A percentile compares a stretch with the other conserved stretches of the same genome.
phyloP scores from a whole-genome alignment of 2,797 vertebrate species.

The Acipenser transmontanus region DNA sequence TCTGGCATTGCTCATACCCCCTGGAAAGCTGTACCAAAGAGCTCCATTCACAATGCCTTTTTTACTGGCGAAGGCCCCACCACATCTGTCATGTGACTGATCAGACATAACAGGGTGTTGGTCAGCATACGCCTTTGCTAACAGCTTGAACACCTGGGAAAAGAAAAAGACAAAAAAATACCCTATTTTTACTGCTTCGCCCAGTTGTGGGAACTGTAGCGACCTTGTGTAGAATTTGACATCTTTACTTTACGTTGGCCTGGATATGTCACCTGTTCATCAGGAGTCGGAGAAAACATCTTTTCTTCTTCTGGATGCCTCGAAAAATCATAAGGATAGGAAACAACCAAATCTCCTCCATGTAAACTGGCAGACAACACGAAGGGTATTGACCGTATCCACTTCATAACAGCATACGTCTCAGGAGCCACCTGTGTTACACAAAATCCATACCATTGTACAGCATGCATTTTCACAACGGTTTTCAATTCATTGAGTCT shows the following conservation, averaged over 20 bases:
- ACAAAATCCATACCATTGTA: background rate
- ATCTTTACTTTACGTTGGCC: too few species aligned
- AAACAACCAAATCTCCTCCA: slow-evolving; percentile 88
- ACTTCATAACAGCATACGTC: slow-evolving; percentile 94
- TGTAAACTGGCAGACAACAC: slow-evolving; percentile 92
- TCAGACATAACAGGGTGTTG: slow-evolving; percentile 84
- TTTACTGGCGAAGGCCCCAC: slow-evolving; percentile 74
- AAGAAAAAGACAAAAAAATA: too few species aligned
- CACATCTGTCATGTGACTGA: slow-evolving; percentile 79
- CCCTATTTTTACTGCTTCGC: too few species aligned
- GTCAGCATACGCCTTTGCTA: slow-evolving; percentile 84
- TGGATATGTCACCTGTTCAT: slow-evolving; percentile 74
- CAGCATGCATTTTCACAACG: too few species aligned
- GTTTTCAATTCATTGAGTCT: too few species aligned
- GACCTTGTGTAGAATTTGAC: too few species aligned
- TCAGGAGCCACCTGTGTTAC: slow-evolving; percentile 83
- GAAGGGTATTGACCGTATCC: slow-evolving; percentile 79
- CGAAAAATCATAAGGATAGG: slow-evolving; percentile 93
- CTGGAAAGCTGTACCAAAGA: slow-evolving; percentile 93
- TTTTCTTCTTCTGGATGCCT: slow-evolving; percentile 76
- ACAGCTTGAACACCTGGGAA: slow-evolving; percentile 75
- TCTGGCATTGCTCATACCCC: slow-evolving; percentile 59
- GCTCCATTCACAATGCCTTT: slow-evolving; percentile 92
- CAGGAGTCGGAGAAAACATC: slow-evolving; percentile 86
- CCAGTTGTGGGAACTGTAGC: too few species aligned